These are phyloP conservation scores for Auanema sp. DNA, from an alignment of 2,888 invertebrate genomes.

Conservation along the genomic window DNA sequence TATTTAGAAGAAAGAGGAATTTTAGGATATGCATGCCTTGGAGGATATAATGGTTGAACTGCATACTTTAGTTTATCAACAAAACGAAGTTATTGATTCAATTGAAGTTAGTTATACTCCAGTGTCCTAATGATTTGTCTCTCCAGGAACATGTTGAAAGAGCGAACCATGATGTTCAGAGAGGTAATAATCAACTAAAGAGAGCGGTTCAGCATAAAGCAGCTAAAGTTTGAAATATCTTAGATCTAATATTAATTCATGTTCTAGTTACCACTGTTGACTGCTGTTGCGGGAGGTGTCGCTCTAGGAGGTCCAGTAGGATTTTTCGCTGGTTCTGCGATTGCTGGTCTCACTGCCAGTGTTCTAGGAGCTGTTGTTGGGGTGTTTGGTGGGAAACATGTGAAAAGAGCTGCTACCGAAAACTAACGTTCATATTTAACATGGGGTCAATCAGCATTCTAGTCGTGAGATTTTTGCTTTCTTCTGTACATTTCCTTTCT, in stretches of 20 bases:
- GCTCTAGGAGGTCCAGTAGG: constrained; percentile 60
- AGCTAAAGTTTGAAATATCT: constrained; percentile 34
- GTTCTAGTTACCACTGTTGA: constrained; percentile 45
- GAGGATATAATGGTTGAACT: constrained; percentile 56
- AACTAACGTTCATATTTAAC: background rate
- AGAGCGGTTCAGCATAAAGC: constrained; percentile 53
- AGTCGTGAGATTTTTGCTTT: background rate
- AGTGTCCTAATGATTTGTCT: background rate
- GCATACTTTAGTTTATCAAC: constrained; percentile 53
- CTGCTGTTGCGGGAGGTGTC: constrained; percentile 54
- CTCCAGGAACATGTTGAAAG: constrained; percentile 57
- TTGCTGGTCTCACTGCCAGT: constrained; percentile 57
- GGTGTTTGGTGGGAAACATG: constrained; percentile 8
- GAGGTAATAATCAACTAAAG: constrained; percentile 53
- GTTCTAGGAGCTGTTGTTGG: constrained; percentile 58
- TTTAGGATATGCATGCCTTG: constrained; percentile 53
- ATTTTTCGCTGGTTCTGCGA: constrained; percentile 55
- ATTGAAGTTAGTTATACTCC: constrained; percentile 33
- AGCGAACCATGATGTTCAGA: constrained; percentile 47
- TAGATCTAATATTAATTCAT: background rate
- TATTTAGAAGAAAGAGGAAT: no score
- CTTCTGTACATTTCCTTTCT: background rate
- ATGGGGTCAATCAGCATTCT: background rate
- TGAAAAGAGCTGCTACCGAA: background rate
- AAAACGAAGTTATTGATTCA: constrained; percentile 58